These are phyloP conservation scores for Paramisgurnus dabryanus DNA, from an alignment of 2,113 vertebrate genomes.

Conservation along the genomic window DNA sequence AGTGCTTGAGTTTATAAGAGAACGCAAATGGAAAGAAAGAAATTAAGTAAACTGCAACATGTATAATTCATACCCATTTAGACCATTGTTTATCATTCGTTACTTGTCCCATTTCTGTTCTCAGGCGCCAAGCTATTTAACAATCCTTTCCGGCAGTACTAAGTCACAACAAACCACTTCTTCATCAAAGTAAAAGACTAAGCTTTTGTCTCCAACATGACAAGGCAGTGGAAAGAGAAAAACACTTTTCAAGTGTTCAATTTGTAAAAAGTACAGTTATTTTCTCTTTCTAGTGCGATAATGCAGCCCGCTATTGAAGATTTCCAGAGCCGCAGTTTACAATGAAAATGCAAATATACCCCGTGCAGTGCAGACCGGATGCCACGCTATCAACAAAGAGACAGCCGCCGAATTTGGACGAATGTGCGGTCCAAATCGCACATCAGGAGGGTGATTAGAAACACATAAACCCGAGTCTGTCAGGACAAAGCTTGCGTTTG, in stretches of 20 bases:
- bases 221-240: constrained; percentile 45
- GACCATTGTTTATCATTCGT: constrained; percentile 1
- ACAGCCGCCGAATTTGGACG: constrained; percentile 62
- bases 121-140: constrained; percentile 28
- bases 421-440: constrained; percentile 68
- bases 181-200: constrained; percentile 54
- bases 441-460: constrained; percentile 66
- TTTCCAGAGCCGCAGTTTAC: constrained; percentile 63
- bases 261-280: constrained; percentile 53
- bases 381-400: constrained; percentile 73
- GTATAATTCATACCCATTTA: constrained; percentile 18
- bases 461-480: constrained; percentile 55
- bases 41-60: background rate
- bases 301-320: constrained; percentile 69
- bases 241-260: constrained; percentile 27
- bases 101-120: background rate
- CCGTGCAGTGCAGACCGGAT: constrained; percentile 64
- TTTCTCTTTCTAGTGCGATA: constrained; percentile 64
- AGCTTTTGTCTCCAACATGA: constrained; percentile 57
- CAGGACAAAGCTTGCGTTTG: constrained; percentile 54
- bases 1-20: constrained; percentile 9
- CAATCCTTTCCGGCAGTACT: constrained; percentile 44
- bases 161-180: constrained; percentile 38
- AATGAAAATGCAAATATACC: constrained; percentile 75
- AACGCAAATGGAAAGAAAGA: background rate